Base-by-base conservation (phyloP, 2,888 invertebrate species). In the Acanthococcus lagerstroemiae region DNA sequence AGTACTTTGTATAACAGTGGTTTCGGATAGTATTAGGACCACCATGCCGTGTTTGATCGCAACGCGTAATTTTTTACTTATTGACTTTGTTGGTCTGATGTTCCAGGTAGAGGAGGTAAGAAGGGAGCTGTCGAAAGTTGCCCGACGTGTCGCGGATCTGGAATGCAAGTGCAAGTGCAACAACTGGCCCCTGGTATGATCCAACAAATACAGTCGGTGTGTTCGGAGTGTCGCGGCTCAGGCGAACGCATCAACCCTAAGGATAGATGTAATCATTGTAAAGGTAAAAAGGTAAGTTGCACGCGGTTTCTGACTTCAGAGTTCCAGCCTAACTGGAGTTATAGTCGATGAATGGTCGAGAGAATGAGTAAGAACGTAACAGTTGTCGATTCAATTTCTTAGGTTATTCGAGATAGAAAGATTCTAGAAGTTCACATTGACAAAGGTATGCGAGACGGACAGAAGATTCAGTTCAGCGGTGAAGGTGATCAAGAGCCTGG, bases 401-500 rank as follows among this genome's bases (percentile, higher is more conserved):
- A 75, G 77, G 90, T 91, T 6, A 81, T 89, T 7, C 83, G 90
- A 60, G 93, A 94, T 72, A 85, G 94, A 67, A 95, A 95, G 78
- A 91, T 95, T 70, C 79, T 97, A 2, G 96, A 97, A 77, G 95
- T 96, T 15, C 90, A 94, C 74, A 86, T 96, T 60, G 95, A 95
- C 73, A 86, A 88, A 78, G 95, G 97, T 67, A 96, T 96, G 95
- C 82, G 83, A 55, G 95, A 96, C 76, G 95, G 92, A 1, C 95
- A 99, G 76, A 95, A 91, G 79, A 93, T 99, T 69, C 82, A 87
- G 25, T 96, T 96, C 75, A 81, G 82, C 69, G 95, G 95, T 0
- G 95, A 99, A 78, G 97, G 96, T 54, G 95, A 96, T 78, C 95
- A 96, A 76, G 95, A 94, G 75, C 95, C 95, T 0, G 94, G 91